These are phyloP conservation scores for Trichosurus vulpecula DNA, from an alignment of 2,797 vertebrate genomes.

Conservation along the genomic window DNA sequence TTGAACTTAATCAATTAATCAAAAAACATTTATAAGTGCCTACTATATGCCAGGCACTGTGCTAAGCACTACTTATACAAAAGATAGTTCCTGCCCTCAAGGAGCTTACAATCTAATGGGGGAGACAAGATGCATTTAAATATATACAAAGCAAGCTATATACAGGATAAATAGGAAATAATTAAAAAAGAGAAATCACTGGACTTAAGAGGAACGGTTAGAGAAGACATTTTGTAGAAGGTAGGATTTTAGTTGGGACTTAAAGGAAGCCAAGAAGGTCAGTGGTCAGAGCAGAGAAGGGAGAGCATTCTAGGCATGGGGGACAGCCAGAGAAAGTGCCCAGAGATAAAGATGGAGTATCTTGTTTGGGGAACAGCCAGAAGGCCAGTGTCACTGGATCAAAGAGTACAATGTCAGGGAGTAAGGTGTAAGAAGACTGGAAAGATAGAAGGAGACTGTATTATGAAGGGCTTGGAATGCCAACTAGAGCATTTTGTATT, in stretches of 20 bases:
- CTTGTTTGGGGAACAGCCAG: neutral
- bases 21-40: neutral
- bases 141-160: neutral
- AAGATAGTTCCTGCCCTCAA: neutral
- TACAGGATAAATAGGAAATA: neutral
- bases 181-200: neutral
- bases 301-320: neutral
- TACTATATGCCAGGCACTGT: neutral
- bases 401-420: neutral
- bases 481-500: neutral
- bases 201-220: neutral
- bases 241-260: neutral
- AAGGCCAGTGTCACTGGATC: neutral
- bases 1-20: neutral
- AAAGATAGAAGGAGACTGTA: neutral
- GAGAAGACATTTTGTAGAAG: neutral
- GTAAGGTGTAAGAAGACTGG: neutral
- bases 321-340: neutral
- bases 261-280: neutral
- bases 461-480: neutral
- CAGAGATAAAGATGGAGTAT: neutral
- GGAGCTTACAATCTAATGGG: neutral
- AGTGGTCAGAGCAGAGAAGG: neutral
- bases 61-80: neutral
- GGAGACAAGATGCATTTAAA: neutral